Evolutionary conservation across 2,113 vertebrate genomes (phyloP).

Genomic region (Chamaetylas fuelleborni): DNA sequence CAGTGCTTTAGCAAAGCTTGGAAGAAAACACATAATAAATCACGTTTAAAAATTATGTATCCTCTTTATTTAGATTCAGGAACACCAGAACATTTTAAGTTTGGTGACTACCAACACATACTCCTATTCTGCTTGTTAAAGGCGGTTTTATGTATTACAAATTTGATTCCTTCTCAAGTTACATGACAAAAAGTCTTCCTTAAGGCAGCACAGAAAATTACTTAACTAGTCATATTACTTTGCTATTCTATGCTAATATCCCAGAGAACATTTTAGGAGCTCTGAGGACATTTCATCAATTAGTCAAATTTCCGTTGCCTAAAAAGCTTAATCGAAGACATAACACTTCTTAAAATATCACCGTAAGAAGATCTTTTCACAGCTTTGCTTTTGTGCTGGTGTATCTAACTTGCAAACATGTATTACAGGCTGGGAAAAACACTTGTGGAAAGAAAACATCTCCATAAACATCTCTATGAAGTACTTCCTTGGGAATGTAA

Average conservation of each 20-base stretch:
- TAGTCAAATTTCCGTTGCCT: constrained; percentile 35
- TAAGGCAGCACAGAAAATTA: constrained; percentile 26
- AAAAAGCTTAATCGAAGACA: constrained; percentile 23
- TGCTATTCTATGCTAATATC: constrained; percentile 43
- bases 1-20: background rate
- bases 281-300: constrained; percentile 50
- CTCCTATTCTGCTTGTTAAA: background rate
- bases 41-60: background rate
- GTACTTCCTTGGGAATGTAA: background rate
- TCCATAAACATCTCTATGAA: background rate
- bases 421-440: background rate
- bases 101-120: background rate
- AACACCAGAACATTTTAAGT: background rate
- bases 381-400: background rate
- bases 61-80: background rate
- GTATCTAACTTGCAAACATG: background rate
- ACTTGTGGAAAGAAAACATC: background rate
- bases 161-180: background rate
- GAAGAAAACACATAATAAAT: background rate
- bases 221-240: background rate
- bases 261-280: constrained; percentile 38
- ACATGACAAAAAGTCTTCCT: constrained; percentile 9
- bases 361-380: background rate
- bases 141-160: background rate
- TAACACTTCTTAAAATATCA: constrained; percentile 14